A percentile compares a stretch with the other conserved stretches of the same genome.
These are phyloP conservation scores for Halcyon leucocephala DNA, from an alignment of 2,797 vertebrate species.

Conservation along the genomic window DNA sequence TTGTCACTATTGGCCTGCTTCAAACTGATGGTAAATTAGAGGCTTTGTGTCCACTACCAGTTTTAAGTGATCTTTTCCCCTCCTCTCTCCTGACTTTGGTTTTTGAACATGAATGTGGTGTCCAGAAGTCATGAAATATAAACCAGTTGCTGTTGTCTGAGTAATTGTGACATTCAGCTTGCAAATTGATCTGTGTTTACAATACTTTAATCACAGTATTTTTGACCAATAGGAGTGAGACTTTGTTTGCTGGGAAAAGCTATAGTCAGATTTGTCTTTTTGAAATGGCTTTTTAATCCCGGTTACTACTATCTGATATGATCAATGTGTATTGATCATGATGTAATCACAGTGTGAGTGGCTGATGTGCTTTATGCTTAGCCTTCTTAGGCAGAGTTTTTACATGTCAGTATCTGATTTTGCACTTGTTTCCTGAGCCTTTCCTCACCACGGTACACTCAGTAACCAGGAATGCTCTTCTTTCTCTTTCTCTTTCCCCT, in stretches of 20 bases:
- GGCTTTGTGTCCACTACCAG: not conserved
- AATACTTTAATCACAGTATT: not conserved
- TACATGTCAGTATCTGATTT: not conserved
- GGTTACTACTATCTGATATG: not conserved
- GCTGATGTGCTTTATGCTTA: not conserved
- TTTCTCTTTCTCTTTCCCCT: not conserved
- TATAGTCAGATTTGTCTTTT: not conserved
- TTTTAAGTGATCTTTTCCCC: not conserved
- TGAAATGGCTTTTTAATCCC: not conserved
- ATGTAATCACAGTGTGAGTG: not conserved
- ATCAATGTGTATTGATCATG: not conserved
- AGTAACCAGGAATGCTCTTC: constrained; percentile 5
- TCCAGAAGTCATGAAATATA: not conserved
- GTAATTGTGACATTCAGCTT: not conserved
- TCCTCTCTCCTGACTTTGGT: not conserved
- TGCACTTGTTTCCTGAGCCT: not conserved
- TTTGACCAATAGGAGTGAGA: not conserved
- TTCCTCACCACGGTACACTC: not conserved
- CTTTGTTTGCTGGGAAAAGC: not conserved
- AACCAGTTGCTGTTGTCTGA: not conserved
- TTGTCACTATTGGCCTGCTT: not conserved
- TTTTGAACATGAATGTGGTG: not conserved
- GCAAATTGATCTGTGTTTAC: not conserved
- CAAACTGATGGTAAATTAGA: not conserved
- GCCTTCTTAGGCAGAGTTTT: not conserved